phyloP scores from a whole-genome alignment of 2,113 vertebrate species.

The Lophochroa leadbeateri region DNA sequence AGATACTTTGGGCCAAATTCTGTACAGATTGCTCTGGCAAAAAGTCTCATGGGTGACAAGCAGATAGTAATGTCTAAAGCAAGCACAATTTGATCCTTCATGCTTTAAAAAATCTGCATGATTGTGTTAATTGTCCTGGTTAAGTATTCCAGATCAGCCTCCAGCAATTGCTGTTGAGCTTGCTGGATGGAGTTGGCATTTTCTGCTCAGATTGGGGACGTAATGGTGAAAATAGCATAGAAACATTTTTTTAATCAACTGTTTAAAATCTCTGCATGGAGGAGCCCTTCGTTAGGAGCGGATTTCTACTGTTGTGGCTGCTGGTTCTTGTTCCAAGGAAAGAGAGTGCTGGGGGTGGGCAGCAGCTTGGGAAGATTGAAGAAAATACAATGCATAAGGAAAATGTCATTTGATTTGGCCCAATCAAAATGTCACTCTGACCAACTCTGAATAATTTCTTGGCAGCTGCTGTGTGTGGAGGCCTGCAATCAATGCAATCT shows the following conservation, averaged over 20 bases:
- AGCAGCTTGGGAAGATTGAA: neutral
- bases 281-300: neutral
- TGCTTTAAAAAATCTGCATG: neutral
- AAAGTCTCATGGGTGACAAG: neutral
- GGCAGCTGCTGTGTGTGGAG: conserved; percentile 16
- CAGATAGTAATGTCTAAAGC: neutral
- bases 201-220: conserved; percentile 50
- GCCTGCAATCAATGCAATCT: conserved; percentile 44
- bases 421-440: conserved; percentile 54
- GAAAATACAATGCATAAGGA: conserved; percentile 41
- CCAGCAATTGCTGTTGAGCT: conserved; percentile 64
- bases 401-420: conserved; percentile 48
- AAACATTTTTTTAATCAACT: conserved; percentile 21
- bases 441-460: conserved; percentile 50
- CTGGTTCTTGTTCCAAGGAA: neutral
- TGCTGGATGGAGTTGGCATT: conserved; percentile 51
- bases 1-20: neutral
- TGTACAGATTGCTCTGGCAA: neutral
- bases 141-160: conserved; percentile 61
- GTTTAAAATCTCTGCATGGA: neutral
- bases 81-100: neutral
- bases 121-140: conserved; percentile 41
- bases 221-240: conserved; percentile 28
- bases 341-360: neutral
- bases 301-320: neutral